phyloP scores from a whole-genome alignment of 2,797 vertebrate genomes.

The Rallus crepitans region DNA sequence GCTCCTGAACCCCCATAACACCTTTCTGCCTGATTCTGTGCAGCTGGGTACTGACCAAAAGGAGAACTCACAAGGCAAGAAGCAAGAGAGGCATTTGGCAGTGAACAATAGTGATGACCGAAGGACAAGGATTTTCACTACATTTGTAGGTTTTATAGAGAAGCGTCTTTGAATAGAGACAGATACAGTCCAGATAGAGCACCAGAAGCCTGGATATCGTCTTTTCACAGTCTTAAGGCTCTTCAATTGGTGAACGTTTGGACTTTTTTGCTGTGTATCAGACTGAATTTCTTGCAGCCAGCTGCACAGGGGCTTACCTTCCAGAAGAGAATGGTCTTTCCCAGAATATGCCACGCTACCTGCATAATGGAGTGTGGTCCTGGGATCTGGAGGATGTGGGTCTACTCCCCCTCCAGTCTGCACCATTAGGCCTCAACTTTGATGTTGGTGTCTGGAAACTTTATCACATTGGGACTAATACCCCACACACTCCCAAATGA shows the following conservation, averaged over 20 bases:
- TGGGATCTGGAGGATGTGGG: background rate
- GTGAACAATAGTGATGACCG: background rate
- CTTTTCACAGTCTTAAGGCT: background rate
- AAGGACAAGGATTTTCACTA: background rate
- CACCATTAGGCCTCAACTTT: background rate
- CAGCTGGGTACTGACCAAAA: background rate
- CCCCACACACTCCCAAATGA: background rate
- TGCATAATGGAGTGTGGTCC: background rate
- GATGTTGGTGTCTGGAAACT: background rate
- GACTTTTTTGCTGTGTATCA: background rate
- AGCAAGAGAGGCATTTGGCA: background rate
- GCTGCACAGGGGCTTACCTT: background rate
- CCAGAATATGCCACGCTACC: fast-evolving
- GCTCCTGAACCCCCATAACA: background rate
- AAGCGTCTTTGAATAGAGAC: background rate
- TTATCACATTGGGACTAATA: background rate
- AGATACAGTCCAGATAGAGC: background rate
- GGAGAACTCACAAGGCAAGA: background rate
- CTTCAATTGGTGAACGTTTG: background rate
- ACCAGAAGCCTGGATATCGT: background rate
- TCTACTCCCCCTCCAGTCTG: background rate
- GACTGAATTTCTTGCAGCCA: background rate
- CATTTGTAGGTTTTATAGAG: background rate
- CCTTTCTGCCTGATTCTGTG: background rate
- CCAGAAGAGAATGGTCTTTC: background rate